These are phyloP conservation scores for Dicranocentrus wangi DNA, from an alignment of 2,888 invertebrate genomes.

Conservation along the genomic window DNA sequence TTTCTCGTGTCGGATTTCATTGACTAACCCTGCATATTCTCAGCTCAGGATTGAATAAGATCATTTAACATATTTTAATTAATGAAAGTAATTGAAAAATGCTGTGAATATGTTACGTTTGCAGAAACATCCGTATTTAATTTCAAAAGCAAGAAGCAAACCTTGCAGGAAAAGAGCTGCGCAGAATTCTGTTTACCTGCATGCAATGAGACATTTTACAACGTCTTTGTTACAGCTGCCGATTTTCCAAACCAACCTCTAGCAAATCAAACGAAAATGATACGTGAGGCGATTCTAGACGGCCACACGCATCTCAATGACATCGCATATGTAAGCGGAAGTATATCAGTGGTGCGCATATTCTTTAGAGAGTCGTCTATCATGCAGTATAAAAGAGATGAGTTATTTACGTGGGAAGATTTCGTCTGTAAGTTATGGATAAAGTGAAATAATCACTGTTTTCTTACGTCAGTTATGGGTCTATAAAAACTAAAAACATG, in stretches of 20 bases:
- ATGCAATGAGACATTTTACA: conserved; percentile 68
- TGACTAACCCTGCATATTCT: no score
- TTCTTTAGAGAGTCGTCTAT: conserved; percentile 71
- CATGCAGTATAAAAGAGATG: conserved; percentile 72
- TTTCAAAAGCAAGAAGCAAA: conserved; percentile 55
- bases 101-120: background rate
- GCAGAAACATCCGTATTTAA: conserved; percentile 54
- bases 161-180: conserved; percentile 62
- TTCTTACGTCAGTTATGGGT: background rate
- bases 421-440: conserved; percentile 69
- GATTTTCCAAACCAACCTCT: conserved; percentile 70
- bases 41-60: no score
- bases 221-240: conserved; percentile 66
- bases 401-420: conserved; percentile 72
- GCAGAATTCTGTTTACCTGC: conserved; percentile 65
- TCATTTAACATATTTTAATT: background rate
- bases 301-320: conserved; percentile 68
- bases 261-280: conserved; percentile 72
- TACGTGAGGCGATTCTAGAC: conserved; percentile 70
- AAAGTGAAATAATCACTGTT: background rate
- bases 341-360: conserved; percentile 69
- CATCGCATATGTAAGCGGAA: conserved; percentile 71
- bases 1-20: no score
- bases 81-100: background rate
- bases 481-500: background rate